These are phyloP conservation scores for Xylota sylvarum DNA, from an alignment of 2,888 invertebrate genomes.

Conservation along the genomic window DNA sequence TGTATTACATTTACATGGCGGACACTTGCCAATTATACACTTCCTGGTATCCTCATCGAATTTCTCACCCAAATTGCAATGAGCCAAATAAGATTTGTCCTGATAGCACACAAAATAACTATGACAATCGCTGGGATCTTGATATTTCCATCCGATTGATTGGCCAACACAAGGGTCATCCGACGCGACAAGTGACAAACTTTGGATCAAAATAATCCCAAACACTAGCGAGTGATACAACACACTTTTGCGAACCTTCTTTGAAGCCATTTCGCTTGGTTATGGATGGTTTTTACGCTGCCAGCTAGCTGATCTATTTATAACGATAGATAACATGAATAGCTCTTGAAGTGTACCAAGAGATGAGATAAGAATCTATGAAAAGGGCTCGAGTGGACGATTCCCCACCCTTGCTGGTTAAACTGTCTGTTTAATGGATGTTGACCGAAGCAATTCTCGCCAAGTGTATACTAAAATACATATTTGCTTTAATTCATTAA, in stretches of 20 bases:
- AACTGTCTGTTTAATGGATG: slow-evolving; percentile 24
- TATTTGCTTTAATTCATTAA: slow-evolving; percentile 30
- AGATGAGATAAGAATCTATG: slow-evolving; percentile 42
- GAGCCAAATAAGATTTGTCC: slow-evolving; percentile 8
- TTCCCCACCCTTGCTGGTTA: neutral
- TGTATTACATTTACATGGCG: slow-evolving; percentile 67
- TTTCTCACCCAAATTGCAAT: slow-evolving; percentile 63
- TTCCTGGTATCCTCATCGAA: slow-evolving; percentile 24
- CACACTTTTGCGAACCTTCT: neutral
- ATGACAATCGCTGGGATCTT: slow-evolving; percentile 74
- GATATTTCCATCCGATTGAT: slow-evolving; percentile 37
- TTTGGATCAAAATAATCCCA: slow-evolving; percentile 2
- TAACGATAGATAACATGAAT: slow-evolving; percentile 48
- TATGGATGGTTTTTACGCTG: no score
- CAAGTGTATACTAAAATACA: slow-evolving; percentile 6
- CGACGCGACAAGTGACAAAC: neutral
- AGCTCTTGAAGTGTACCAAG: slow-evolving; percentile 18
- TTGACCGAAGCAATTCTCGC: slow-evolving; percentile 51
- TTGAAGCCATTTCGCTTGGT: neutral
- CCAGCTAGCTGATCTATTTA: slow-evolving; percentile 44
- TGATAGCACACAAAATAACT: slow-evolving; percentile 66
- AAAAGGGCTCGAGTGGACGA: slow-evolving; percentile 16
- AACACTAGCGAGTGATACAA: neutral
- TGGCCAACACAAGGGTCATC: slow-evolving; percentile 35
- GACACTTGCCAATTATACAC: slow-evolving; percentile 74